phyloP scores from a whole-genome alignment of 2,888 invertebrate species.

The Gortyna flavago region DNA sequence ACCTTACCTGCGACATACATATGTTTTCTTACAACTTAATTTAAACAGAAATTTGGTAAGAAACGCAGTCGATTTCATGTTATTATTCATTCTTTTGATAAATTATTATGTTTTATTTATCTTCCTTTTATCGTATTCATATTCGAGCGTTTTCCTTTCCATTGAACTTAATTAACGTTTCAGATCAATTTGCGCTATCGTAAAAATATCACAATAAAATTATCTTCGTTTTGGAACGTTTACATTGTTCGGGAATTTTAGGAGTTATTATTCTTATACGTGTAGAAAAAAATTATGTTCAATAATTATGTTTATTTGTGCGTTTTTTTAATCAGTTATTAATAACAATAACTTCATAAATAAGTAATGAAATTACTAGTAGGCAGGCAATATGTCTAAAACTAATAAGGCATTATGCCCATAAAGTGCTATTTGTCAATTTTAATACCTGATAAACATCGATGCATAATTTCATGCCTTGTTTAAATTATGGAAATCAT shows the following conservation, averaged over 20 bases:
- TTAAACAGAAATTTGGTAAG: background rate
- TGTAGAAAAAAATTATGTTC: background rate
- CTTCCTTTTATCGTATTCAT: conserved; percentile 35
- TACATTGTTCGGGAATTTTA: conserved; percentile 5
- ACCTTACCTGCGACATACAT: background rate
- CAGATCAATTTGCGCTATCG: conserved; percentile 30
- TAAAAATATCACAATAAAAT: conserved; percentile 23
- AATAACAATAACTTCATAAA: no score
- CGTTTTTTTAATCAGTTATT: background rate
- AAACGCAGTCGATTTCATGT: conserved; percentile 20
- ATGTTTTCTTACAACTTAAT: background rate
- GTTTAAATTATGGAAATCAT: conserved; percentile 12
- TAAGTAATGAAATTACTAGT: background rate
- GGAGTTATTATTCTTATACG: background rate
- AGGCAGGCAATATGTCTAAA: background rate
- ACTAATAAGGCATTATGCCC: no score
- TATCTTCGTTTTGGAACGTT: conserved; percentile 12
- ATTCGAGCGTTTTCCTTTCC: conserved; percentile 47
- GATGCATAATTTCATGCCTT: background rate
- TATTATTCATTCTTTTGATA: conserved; percentile 48
- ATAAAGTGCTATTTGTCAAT: conserved; percentile 8
- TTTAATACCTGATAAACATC: background rate
- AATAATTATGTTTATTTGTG: background rate
- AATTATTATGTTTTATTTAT: conserved; percentile 55
- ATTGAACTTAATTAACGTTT: conserved; percentile 58